phyloP scores from a whole-genome alignment of 2,888 invertebrate genomes.

The Aphodius sticticus region DNA sequence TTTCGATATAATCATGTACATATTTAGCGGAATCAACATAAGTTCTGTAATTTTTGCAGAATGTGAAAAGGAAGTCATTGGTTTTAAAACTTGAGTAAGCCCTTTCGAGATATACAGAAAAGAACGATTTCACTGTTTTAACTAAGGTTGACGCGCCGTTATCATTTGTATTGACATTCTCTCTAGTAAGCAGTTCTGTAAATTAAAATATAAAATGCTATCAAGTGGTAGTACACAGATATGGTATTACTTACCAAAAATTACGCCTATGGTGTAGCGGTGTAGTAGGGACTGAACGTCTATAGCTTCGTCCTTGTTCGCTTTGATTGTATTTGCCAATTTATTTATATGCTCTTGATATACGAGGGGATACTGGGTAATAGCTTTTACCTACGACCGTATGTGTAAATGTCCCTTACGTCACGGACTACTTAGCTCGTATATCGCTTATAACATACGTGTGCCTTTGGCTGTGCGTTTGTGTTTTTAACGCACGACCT shows the following conservation, averaged over 20 bases:
- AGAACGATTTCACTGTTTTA: background rate
- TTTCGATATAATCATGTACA: background rate
- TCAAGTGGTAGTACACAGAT: too few relatives aligned
- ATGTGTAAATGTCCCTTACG: too few relatives aligned
- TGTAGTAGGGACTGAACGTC: slow-evolving; percentile 5
- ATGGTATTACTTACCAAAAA: background rate
- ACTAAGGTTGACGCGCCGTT: background rate
- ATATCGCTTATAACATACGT: too few relatives aligned
- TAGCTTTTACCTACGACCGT: too few relatives aligned
- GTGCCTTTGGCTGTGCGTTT: too few relatives aligned
- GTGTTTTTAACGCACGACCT: too few relatives aligned
- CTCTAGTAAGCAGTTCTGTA: too few relatives aligned
- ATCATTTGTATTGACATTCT: background rate
- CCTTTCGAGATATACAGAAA: background rate
- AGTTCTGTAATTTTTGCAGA: background rate
- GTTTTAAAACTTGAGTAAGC: background rate
- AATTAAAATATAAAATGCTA: background rate
- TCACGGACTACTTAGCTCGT: too few relatives aligned
- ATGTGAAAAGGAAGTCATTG: background rate
- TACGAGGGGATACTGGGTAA: background rate
- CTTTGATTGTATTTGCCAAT: background rate
- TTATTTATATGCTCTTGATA: slow-evolving; percentile 7
- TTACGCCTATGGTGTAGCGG: background rate
- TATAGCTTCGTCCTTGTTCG: background rate
- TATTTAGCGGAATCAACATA: background rate